Evolutionary conservation across 1,140 invertebrate species (phyloP).

Genomic region (Drosophila mojavensis): DNA sequence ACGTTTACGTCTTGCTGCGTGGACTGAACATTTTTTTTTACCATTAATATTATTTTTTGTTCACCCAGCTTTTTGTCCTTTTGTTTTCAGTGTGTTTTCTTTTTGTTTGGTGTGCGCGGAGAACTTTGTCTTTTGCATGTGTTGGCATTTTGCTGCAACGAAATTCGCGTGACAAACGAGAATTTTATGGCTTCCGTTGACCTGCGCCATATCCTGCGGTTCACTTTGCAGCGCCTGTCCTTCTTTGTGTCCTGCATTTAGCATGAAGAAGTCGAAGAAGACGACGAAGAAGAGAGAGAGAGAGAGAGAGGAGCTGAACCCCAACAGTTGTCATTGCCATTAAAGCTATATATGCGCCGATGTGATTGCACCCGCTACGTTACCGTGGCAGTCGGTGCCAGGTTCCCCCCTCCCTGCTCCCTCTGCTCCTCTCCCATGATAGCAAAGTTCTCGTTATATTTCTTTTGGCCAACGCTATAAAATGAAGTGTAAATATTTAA

Average conservation of each 20-base stretch:
- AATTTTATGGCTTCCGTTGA: conserved; percentile 84
- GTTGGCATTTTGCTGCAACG: conserved; percentile 74
- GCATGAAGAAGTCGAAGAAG: conserved; percentile 15
- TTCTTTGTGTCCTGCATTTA: conserved; percentile 37
- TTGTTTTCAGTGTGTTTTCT: conserved; percentile 20
- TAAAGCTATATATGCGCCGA: conserved; percentile 77
- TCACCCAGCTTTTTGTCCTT: conserved; percentile 30
- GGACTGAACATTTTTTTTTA: conserved; percentile 66
- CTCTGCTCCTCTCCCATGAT: background rate
- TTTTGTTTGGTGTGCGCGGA: conserved; percentile 36
- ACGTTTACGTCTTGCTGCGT: conserved; percentile 36
- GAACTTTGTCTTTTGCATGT: conserved; percentile 82
- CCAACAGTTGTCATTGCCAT: conserved; percentile 81
- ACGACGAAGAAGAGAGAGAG: background rate
- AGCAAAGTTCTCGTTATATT: conserved; percentile 30
- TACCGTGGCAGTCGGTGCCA: conserved; percentile 39
- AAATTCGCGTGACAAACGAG: conserved; percentile 84
- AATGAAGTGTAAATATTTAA: conserved; percentile 84
- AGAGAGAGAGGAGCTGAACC: background rate
- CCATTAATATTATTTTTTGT: conserved; percentile 76
- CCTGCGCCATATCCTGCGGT: conserved; percentile 83
- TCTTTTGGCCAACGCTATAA: conserved; percentile 60
- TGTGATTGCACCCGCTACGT: conserved; percentile 66
- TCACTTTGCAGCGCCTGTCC: conserved; percentile 59
- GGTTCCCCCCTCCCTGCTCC: background rate